Conservation (phyloP, 2,888 invertebrate species). For the Tachina fera region DNA sequence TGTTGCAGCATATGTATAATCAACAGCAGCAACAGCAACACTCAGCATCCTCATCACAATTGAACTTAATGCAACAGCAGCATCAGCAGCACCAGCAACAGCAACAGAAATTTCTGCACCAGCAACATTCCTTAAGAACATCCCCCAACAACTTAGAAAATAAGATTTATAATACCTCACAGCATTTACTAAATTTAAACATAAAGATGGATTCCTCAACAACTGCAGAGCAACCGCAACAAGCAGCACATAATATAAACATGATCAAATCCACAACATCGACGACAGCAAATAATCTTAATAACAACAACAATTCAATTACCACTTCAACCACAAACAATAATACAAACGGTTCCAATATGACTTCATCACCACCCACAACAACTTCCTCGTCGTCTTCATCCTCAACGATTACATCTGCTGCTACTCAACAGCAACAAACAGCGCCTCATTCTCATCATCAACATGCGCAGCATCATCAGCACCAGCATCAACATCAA, state of each 20-base stretch:
- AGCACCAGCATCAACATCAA: constrained; percentile 74
- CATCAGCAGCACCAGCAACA: constrained; percentile 73
- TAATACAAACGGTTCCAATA: constrained; percentile 70
- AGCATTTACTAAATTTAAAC: constrained; percentile 71
- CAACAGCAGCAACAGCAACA: constrained; percentile 56
- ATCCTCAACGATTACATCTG: constrained; percentile 55
- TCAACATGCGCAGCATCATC: constrained; percentile 69
- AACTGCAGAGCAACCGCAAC: constrained; percentile 71
- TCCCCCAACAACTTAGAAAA: constrained; percentile 70
- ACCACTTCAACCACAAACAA: constrained; percentile 48
- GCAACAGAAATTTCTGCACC: constrained; percentile 71
- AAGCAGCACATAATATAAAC: constrained; percentile 60
- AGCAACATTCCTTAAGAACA: constrained; percentile 75
- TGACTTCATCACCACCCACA: constrained; percentile 72
- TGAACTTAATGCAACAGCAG: constrained; percentile 71
- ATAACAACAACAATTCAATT: constrained; percentile 57
- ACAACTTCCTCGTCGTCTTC: constrained; percentile 63
- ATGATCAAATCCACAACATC: constrained; percentile 50
- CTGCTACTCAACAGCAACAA: constrained; percentile 71
- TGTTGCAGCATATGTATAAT: constrained; percentile 64
- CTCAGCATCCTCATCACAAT: constrained; percentile 75
- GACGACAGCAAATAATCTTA: constrained; percentile 67
- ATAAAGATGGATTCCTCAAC: constrained; percentile 74
- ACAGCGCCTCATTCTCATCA: constrained; percentile 71
- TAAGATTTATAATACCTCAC: constrained; percentile 73